Evolutionary conservation across 2,888 invertebrate genomes (phyloP).

Genomic region (Conops quadrifasciatus): DNA sequence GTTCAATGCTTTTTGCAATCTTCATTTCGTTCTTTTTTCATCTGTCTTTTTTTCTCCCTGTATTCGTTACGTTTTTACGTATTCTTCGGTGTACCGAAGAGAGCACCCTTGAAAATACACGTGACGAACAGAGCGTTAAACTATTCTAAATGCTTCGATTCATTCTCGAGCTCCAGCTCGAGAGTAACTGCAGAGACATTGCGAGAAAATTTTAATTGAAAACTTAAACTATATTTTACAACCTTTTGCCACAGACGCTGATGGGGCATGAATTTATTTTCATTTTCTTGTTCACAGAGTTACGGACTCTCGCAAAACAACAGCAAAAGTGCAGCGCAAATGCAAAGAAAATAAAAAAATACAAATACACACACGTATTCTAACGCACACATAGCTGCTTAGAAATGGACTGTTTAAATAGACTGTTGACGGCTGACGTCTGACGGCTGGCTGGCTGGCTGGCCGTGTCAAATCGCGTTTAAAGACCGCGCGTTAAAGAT

Average conservation of each 20-base stretch:
- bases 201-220: conserved; percentile 30
- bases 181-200: conserved; percentile 6
- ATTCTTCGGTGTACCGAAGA: neutral
- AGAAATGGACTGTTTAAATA: no score
- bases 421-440: no score
- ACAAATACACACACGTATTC: no score
- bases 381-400: no score
- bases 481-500: conserved; percentile 22
- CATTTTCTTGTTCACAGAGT: conserved; percentile 24
- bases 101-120: no score
- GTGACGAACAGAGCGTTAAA: conserved; percentile 24
- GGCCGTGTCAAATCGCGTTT: conserved; percentile 25
- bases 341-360: no score
- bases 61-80: neutral
- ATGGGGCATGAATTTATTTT: conserved; percentile 25
- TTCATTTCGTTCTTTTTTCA: neutral
- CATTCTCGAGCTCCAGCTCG: neutral
- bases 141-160: conserved; percentile 5
- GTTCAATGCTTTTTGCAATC: neutral
- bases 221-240: conserved; percentile 28
- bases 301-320: neutral
- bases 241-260: neutral
- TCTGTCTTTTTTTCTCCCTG: no score
- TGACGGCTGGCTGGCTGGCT: no score
- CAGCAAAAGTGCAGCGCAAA: neutral